Evolutionary conservation across 2,888 invertebrate species (phyloP).

Genomic region (Mythimna pallens): DNA sequence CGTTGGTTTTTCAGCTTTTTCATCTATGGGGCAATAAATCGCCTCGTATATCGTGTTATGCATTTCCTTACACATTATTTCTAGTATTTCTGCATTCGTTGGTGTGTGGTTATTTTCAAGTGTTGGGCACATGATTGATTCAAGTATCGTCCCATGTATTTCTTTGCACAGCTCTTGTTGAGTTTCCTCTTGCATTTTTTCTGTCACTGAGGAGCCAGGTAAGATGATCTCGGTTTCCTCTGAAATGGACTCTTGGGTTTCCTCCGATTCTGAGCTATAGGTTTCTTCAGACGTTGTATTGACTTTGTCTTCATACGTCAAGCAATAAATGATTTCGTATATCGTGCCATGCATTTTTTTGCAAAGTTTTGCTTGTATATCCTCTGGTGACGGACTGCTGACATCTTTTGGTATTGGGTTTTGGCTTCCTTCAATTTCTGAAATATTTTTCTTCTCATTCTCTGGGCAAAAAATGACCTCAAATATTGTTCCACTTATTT

Average conservation of each 20-base stretch:
- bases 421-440: no score
- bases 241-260: no score
- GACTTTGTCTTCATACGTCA: not conserved
- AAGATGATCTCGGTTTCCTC: no score
- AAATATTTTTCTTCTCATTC: no score
- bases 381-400: not conserved
- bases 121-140: no score
- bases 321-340: conserved; percentile 10
- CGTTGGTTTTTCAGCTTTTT: not conserved
- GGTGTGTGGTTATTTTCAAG: no score
- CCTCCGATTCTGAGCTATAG: no score
- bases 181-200: no score
- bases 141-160: no score
- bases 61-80: conserved; percentile 1
- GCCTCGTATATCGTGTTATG: conserved; percentile 16
- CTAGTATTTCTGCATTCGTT: no score
- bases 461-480: not conserved
- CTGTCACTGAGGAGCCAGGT: no score
- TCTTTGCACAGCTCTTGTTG: no score
- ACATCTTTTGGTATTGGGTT: not conserved
- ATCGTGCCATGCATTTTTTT: not conserved
- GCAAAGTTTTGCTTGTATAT: conserved; percentile 3
- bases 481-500: conserved; percentile 7
- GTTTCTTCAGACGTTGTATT: not conserved
- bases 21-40: conserved; percentile 12